Evolutionary conservation across 2,113 vertebrate genomes (phyloP).

Genomic region (Cavia aperea): DNA sequence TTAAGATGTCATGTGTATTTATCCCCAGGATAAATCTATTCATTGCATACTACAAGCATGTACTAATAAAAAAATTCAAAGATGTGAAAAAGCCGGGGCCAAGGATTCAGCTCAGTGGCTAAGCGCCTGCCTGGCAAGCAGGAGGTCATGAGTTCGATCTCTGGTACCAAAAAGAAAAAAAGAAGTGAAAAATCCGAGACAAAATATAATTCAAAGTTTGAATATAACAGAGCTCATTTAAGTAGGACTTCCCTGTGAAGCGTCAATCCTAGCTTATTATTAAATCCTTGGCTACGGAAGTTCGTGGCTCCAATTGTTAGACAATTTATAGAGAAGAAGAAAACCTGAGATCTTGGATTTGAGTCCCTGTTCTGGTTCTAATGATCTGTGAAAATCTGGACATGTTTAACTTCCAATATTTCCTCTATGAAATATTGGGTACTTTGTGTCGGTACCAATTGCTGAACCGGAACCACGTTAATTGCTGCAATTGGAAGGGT

Average conservation of each 20-base stretch:
- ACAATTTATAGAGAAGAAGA: background rate
- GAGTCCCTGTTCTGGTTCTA: background rate
- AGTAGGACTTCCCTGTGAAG: background rate
- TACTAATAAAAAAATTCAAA: background rate
- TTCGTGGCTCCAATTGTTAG: background rate
- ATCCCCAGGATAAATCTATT: background rate
- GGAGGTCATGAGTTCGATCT: too few species aligned
- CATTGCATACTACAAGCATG: background rate
- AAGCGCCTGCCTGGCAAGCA: too few species aligned
- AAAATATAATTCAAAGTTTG: slow-evolving; percentile 17
- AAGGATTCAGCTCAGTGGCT: too few species aligned
- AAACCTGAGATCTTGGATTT: background rate
- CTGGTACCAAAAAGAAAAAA: background rate
- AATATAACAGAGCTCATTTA: background rate
- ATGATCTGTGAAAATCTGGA: background rate
- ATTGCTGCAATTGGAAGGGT: background rate
- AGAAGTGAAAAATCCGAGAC: background rate
- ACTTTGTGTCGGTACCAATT: background rate
- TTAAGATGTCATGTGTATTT: background rate
- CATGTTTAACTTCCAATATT: background rate
- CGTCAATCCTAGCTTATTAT: background rate
- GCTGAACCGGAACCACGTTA: background rate
- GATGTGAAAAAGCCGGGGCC: background rate
- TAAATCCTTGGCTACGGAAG: background rate
- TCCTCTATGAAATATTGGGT: background rate